These are phyloP conservation scores for Cryptotis parvus DNA, from an alignment of 2,113 vertebrate genomes.

Conservation along the genomic window DNA sequence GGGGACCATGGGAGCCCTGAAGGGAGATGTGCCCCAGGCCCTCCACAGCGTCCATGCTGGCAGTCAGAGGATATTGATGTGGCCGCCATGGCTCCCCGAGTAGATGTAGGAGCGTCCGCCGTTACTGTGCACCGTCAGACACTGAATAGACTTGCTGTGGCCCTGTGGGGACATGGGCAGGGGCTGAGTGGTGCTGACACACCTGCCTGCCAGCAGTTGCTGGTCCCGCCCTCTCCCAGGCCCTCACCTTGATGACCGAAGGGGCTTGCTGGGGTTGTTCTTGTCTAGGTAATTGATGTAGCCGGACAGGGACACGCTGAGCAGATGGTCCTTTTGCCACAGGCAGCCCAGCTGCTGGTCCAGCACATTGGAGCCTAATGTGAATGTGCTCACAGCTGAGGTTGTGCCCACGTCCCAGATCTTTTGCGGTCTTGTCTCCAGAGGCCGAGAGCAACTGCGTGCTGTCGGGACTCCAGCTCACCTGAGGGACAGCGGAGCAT, in stretches of 20 bases:
- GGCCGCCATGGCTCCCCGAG: conserved; percentile 96
- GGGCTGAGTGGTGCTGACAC: too few species aligned
- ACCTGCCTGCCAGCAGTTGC: too few species aligned
- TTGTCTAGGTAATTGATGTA: conserved; percentile 99
- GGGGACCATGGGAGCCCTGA: too few species aligned
- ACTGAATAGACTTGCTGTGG: conserved; percentile 97
- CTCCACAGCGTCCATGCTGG: too few species aligned
- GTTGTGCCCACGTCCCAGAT: conserved; percentile 94
- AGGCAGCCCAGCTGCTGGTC: conserved; percentile 99
- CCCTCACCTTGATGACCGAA: conserved; percentile 94
- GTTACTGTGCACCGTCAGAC: conserved; percentile 92
- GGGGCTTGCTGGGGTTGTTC: conserved; percentile 95
- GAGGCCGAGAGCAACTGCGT: conserved; percentile 96
- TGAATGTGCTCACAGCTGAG: conserved; percentile 93
- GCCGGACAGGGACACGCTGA: conserved; percentile 95
- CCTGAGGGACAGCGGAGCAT: conserved; percentile 71
- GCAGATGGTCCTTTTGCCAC: conserved; percentile 95
- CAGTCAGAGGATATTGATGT: conserved; percentile 97
- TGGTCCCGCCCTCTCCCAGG: background rate
- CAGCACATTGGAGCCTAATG: conserved; percentile 92
- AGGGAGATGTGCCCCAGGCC: too few species aligned
- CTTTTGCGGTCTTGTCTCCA: conserved; percentile 97
- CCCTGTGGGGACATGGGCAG: conserved; percentile 86
- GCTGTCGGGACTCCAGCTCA: conserved; percentile 96
- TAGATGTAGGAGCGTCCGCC: conserved; percentile 93